phyloP scores from a whole-genome alignment of 2,888 invertebrate species.

The Ctenicera cuprea region DNA sequence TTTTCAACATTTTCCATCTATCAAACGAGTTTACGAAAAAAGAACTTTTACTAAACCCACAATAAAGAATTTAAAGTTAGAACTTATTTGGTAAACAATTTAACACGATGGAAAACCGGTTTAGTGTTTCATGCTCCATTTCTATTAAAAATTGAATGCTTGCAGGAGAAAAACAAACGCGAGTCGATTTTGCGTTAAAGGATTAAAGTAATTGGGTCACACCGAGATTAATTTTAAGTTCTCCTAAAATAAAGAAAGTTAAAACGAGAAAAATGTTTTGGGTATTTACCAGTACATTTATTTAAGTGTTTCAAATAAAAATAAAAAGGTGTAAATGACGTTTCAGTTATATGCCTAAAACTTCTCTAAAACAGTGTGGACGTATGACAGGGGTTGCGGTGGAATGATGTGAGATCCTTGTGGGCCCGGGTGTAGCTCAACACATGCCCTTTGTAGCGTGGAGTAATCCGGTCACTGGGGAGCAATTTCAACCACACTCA shows the following conservation, averaged over 20 bases:
- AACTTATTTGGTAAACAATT: background rate
- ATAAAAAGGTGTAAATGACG: background rate
- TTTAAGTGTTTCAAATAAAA: background rate
- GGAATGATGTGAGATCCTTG: conserved; percentile 35
- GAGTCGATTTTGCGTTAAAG: background rate
- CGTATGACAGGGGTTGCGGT: conserved; percentile 19
- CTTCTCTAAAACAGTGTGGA: background rate
- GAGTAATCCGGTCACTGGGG: conserved; percentile 43
- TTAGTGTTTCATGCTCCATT: conserved; percentile 6
- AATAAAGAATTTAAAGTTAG: background rate
- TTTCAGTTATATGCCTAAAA: background rate
- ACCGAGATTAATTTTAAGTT: background rate
- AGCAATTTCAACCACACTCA: conserved; percentile 55
- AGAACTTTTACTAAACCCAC: background rate
- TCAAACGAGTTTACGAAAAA: background rate
- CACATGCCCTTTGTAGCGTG: conserved; percentile 32
- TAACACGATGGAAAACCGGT: background rate
- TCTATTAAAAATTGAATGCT: conserved; percentile 21
- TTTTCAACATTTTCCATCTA: background rate
- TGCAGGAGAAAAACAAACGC: background rate
- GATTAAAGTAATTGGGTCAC: background rate
- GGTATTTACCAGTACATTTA: background rate
- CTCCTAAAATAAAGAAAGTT: too few relatives aligned
- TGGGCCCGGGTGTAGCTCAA: conserved; percentile 23
- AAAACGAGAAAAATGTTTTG: too few relatives aligned